Percentiles rank a stretch among this genome's conserved stretches.
Evolutionary conservation across 2,888 invertebrate genomes (phyloP).

Genomic region (Ichneumon xanthorius): DNA sequence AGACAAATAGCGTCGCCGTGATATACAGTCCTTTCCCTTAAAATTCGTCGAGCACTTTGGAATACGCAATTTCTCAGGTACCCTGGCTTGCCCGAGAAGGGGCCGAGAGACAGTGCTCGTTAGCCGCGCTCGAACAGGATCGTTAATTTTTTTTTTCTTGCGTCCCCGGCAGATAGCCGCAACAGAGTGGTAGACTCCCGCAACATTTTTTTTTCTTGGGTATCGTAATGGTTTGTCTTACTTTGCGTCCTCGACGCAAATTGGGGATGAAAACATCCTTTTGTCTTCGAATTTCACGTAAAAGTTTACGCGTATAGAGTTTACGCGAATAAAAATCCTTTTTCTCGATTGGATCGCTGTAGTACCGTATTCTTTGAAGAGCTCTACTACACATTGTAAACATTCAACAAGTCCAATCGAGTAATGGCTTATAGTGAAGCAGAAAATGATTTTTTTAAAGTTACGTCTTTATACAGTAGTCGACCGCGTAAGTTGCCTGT

Average conservation of each 20-base stretch:
- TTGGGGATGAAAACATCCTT: neutral
- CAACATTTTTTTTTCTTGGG: constrained; percentile 15
- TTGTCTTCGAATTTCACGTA: neutral
- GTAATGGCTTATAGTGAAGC: too few relatives aligned
- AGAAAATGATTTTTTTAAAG: too few relatives aligned
- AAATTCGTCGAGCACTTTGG: constrained; percentile 69
- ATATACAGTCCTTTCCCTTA: constrained; percentile 79
- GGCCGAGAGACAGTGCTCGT: constrained; percentile 48
- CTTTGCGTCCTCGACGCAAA: neutral
- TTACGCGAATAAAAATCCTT: too few relatives aligned
- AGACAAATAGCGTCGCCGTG: constrained; percentile 80
- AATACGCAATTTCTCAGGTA: constrained; percentile 67
- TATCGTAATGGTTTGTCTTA: constrained; percentile 28
- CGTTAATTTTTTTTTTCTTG: constrained; percentile 62
- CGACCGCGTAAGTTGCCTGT: too few relatives aligned
- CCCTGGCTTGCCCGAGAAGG: constrained; percentile 5
- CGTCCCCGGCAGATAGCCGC: constrained; percentile 22
- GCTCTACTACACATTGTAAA: too few relatives aligned
- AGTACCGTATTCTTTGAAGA: too few relatives aligned
- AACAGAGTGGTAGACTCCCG: constrained; percentile 29
- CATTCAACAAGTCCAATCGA: too few relatives aligned
- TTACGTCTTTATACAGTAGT: too few relatives aligned
- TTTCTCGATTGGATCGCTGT: too few relatives aligned
- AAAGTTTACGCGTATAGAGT: neutral
- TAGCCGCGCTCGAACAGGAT: constrained; percentile 61